Evolutionary conservation across 2,797 vertebrate species (phyloP).

Genomic region (Huso huso): DNA sequence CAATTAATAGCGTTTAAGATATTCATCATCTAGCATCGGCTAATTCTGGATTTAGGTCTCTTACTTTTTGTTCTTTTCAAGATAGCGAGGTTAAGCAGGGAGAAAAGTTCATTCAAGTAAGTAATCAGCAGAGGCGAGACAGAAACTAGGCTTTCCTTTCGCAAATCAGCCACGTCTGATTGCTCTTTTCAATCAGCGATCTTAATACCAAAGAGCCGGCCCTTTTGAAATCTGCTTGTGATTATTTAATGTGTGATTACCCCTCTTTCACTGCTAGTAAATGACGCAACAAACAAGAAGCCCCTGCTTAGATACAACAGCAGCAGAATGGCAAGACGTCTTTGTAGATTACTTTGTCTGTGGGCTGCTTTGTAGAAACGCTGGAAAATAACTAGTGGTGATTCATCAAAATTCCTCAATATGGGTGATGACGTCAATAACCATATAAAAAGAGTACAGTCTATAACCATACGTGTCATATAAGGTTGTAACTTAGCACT

Average conservation of each 20-base stretch:
- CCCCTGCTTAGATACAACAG: conserved; percentile 4
- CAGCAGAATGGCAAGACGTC: conserved; percentile 11
- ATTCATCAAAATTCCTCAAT: too few species aligned
- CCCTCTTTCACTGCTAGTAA: conserved; percentile 1
- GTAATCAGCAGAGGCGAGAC: conserved; percentile 30
- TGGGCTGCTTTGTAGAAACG: too few species aligned
- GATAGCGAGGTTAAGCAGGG: conserved; percentile 16
- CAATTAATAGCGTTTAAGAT: too few species aligned
- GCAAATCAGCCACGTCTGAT: conserved; percentile 44
- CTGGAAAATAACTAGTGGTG: too few species aligned
- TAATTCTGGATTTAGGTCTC: conserved; percentile 1
- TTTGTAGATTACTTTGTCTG: neutral
- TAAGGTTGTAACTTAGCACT: too few species aligned
- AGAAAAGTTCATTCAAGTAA: conserved; percentile 21
- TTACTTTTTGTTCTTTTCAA: conserved; percentile 12
- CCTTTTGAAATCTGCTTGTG: conserved; percentile 30
- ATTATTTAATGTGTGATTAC: conserved; percentile 35
- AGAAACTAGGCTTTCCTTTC: conserved; percentile 23
- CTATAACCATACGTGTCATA: too few species aligned
- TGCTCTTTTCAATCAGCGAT: conserved; percentile 41
- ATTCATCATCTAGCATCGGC: conserved; percentile 2
- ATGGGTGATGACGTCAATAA: too few species aligned
- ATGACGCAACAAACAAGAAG: conserved; percentile 37
- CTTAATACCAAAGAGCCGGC: conserved; percentile 34
- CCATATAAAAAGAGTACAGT: too few species aligned